Conservation (phyloP, 30 jellyfish, hydroid and myxozoan species). For the Turritopsis dohrnii region DNA sequence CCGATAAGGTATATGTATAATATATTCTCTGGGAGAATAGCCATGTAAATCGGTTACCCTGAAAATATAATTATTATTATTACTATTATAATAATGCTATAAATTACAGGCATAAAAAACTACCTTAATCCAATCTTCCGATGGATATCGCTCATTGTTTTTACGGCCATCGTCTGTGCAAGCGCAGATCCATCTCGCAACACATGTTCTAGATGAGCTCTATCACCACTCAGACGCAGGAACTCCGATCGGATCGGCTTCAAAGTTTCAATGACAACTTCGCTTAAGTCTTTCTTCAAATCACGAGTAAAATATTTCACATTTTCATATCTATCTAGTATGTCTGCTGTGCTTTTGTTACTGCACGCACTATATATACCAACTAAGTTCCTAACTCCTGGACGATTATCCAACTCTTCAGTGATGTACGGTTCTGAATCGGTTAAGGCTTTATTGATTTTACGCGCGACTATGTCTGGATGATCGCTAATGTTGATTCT, state of each 20-base stretch:
- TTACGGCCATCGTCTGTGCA: slow-evolving; percentile 50
- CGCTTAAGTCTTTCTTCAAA: slow-evolving; percentile 59
- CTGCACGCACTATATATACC: slow-evolving; percentile 38
- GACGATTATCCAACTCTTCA: slow-evolving; percentile 52
- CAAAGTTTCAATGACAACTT: slow-evolving; percentile 31
- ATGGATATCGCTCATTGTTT: slow-evolving; percentile 52
- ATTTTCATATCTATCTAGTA: slow-evolving; percentile 34
- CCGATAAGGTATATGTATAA: too few relatives aligned
- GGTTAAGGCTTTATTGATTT: slow-evolving; percentile 73
- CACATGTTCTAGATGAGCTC: slow-evolving; percentile 34
- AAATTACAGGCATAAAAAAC: background rate
- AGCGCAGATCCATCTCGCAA: slow-evolving; percentile 48
- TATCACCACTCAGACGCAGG: slow-evolving; percentile 30
- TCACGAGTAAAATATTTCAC: slow-evolving; percentile 42
- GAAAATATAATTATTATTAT: too few relatives aligned
- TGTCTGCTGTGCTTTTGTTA: slow-evolving; percentile 19
- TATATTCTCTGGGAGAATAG: too few relatives aligned
- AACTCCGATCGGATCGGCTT: slow-evolving; percentile 43
- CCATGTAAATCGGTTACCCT: too few relatives aligned
- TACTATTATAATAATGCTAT: background rate
- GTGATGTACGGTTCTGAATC: slow-evolving; percentile 57
- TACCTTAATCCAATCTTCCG: slow-evolving; percentile 44
- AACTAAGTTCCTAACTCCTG: slow-evolving; percentile 70
- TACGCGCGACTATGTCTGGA: slow-evolving; percentile 34
- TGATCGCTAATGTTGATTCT: slow-evolving; percentile 65